Conservation (phyloP, 2,113 vertebrate genomes). For the Takifugu flavidus region DNA sequence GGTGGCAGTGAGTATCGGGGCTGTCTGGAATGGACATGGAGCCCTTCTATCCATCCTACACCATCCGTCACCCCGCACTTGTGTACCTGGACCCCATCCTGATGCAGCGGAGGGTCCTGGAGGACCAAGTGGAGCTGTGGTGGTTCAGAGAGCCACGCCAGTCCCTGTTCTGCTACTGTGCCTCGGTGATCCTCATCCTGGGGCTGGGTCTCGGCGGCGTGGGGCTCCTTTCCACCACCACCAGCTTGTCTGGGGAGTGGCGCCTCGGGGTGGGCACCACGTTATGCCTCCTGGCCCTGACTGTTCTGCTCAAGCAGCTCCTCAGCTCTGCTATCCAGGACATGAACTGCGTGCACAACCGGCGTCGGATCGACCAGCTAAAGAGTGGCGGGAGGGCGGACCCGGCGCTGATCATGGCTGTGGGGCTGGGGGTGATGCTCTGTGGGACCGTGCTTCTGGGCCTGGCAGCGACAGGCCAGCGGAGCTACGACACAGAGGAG, state of each 20-base stretch:
- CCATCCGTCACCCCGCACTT: conserved; percentile 12
- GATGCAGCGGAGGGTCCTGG: conserved; percentile 75
- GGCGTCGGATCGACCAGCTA: conserved; percentile 83
- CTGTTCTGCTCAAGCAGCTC: conserved; percentile 91
- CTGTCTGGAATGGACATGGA: conserved; percentile 71
- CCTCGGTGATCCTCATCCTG: conserved; percentile 85
- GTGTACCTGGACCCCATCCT: conserved; percentile 43
- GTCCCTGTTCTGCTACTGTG: conserved; percentile 85
- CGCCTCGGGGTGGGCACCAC: conserved; percentile 85
- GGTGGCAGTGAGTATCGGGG: neutral
- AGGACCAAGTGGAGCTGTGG: conserved; percentile 93
- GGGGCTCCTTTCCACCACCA: conserved; percentile 83
- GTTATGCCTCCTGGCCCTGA: conserved; percentile 89
- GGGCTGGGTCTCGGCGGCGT: conserved; percentile 86
- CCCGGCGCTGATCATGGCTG: conserved; percentile 80
- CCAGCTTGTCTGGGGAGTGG: conserved; percentile 87
- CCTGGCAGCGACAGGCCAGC: conserved; percentile 67
- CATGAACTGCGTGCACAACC: conserved; percentile 91
- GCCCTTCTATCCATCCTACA: conserved; percentile 57
- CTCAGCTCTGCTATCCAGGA: conserved; percentile 96
- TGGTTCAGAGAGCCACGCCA: conserved; percentile 89
- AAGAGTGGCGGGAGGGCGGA: conserved; percentile 88
- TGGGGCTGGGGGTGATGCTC: conserved; percentile 79
- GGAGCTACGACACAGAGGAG: conserved; percentile 58
- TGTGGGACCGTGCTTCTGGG: conserved; percentile 82